Conservation (phyloP, 1,140 invertebrate species). For the Argopecten irradians region DNA sequence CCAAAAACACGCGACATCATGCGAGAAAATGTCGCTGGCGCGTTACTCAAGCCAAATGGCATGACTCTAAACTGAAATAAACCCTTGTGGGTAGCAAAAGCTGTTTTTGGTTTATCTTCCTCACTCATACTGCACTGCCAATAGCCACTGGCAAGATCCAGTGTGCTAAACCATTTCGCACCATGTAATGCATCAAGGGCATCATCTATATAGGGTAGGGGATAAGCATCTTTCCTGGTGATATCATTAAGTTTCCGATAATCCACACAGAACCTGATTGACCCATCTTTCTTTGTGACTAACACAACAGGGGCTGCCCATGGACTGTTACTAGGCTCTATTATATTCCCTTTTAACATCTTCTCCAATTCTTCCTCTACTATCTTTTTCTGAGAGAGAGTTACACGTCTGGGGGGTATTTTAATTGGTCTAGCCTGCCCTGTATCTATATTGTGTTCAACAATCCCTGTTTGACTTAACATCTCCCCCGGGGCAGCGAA, state of each 20-base stretch:
- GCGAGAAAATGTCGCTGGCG: neutral
- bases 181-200: constrained; percentile 32
- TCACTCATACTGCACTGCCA: constrained; percentile 27
- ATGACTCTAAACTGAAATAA: constrained; percentile 19
- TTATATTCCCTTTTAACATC: constrained; percentile 71
- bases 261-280: constrained; percentile 78
- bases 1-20: constrained; percentile 52
- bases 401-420: too few relatives aligned
- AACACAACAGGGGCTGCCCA: constrained; percentile 79
- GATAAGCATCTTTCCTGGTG: constrained; percentile 40
- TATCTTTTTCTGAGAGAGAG: too few relatives aligned
- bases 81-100: constrained; percentile 13
- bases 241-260: constrained; percentile 69
- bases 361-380: constrained; percentile 31
- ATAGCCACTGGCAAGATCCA: constrained; percentile 2
- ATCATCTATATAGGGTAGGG: constrained; percentile 39
- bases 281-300: constrained; percentile 76
- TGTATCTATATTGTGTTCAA: too few relatives aligned
- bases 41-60: constrained; percentile 56
- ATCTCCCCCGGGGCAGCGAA: too few relatives aligned
- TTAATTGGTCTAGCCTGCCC: too few relatives aligned
- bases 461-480: too few relatives aligned
- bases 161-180: neutral
- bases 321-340: constrained; percentile 68
- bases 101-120: constrained; percentile 32